A percentile compares a stretch with the other conserved stretches of the same genome.
Evolutionary conservation across 2,797 vertebrate species (phyloP).

Genomic region (Bucorvus abyssinicus): DNA sequence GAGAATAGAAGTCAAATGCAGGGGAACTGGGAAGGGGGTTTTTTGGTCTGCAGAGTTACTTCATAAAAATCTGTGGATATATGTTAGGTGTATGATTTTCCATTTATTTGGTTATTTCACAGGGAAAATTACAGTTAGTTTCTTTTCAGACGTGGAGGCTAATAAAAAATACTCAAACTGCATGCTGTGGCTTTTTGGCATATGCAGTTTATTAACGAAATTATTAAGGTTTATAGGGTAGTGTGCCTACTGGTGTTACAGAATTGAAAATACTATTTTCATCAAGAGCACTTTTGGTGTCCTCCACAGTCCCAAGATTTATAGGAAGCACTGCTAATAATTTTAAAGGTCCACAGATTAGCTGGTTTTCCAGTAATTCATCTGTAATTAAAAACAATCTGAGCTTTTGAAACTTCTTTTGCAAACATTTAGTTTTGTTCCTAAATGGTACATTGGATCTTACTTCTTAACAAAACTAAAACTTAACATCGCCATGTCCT

Average conservation of each 20-base stretch:
- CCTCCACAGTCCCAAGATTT: neutral
- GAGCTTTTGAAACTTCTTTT: neutral
- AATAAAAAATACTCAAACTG: neutral
- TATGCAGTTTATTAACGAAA: neutral
- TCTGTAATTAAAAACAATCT: neutral
- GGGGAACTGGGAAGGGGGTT: neutral
- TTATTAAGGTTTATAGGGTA: neutral
- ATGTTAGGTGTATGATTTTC: neutral
- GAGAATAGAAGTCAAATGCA: neutral
- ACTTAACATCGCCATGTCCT: neutral
- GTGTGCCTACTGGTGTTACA: neutral
- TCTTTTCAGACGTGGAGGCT: conserved; percentile 2
- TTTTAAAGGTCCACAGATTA: neutral
- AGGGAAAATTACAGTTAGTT: neutral
- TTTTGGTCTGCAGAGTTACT: neutral
- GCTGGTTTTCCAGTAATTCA: neutral
- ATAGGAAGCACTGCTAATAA: neutral
- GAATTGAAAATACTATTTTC: neutral
- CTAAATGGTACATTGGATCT: neutral
- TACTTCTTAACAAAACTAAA: neutral
- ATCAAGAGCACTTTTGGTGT: neutral
- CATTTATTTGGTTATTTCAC: conserved; percentile 6
- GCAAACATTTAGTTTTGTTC: neutral
- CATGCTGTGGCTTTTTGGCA: neutral
- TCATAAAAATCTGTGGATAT: neutral